Conservation (phyloP, 30 jellyfish, hydroid and myxozoan genomes). For the Chironex yamaguchii region DNA sequence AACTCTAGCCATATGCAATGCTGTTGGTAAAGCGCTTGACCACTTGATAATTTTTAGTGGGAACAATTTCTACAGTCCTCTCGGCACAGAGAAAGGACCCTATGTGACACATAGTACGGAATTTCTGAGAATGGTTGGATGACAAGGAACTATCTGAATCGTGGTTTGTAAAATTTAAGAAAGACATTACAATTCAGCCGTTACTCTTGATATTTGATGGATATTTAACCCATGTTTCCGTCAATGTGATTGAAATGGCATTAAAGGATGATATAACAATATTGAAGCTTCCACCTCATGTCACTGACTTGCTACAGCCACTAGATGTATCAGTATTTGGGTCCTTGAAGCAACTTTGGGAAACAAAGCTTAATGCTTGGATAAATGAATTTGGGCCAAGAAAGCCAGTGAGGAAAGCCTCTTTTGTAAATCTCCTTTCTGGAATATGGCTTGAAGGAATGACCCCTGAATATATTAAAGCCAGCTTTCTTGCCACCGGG, state of each 20-base stretch:
- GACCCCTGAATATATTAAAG: constrained; percentile 7
- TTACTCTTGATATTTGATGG: constrained; percentile 41
- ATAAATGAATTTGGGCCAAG: constrained; percentile 16
- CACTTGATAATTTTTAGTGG: constrained; percentile 56
- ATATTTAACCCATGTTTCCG: constrained; percentile 61
- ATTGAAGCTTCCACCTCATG: constrained; percentile 58
- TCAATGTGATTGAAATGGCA: constrained; percentile 40
- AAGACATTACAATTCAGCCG: constrained; percentile 34
- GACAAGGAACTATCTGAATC: too few species aligned
- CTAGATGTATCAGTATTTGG: constrained; percentile 48
- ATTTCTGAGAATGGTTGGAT: constrained; percentile 66
- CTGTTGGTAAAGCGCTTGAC: constrained; percentile 65
- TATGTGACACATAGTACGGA: constrained; percentile 52
- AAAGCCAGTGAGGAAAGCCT: constrained; percentile 18
- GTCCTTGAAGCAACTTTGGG: constrained; percentile 31
- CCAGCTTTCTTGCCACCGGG: constrained; percentile 50
- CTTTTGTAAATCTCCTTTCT: constrained; percentile 30
- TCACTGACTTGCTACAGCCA: constrained; percentile 23
- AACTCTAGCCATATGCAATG: constrained; percentile 67
- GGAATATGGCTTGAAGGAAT: constrained; percentile 55
- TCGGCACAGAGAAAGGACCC: constrained; percentile 17
- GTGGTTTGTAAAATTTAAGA: constrained; percentile 44
- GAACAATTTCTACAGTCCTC: constrained; percentile 18
- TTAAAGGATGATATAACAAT: constrained; percentile 15
- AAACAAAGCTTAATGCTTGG: not conserved